A percentile compares a stretch with the other conserved stretches of the same genome.
phyloP scores from a whole-genome alignment of 2,113 vertebrate species.

The Toxotes jaculatrix region DNA sequence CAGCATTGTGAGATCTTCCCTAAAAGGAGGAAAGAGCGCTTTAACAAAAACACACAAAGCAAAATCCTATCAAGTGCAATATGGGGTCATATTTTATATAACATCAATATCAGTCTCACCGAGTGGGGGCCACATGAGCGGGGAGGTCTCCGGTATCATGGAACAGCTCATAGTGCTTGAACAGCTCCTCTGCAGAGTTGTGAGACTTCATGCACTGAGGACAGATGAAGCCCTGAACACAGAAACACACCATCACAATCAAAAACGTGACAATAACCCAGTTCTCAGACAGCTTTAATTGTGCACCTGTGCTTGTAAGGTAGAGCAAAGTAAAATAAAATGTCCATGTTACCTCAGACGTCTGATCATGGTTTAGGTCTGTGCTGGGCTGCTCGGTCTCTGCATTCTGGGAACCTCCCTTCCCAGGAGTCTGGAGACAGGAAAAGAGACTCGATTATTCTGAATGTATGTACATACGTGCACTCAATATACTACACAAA shows the following conservation, averaged over 20 bases:
- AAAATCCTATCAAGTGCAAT: neutral
- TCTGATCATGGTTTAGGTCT: constrained; percentile 92
- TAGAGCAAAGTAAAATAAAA: neutral
- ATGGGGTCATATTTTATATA: neutral
- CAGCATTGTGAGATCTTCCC: constrained; percentile 92
- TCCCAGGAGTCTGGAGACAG: constrained; percentile 92
- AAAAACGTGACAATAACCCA: neutral
- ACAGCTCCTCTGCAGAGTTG: constrained; percentile 97
- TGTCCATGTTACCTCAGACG: constrained; percentile 90
- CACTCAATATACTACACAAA: too few species aligned
- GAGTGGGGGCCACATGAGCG: constrained; percentile 86
- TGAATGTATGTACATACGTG: neutral
- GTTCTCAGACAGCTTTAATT: neutral
- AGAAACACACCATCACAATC: constrained; percentile 12
- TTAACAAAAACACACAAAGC: neutral
- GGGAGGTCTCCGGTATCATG: constrained; percentile 92
- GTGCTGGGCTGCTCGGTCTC: constrained; percentile 93
- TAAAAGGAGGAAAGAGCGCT: constrained; percentile 63
- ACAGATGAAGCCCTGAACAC: constrained; percentile 96
- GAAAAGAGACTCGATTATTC: neutral
- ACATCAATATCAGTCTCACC: constrained; percentile 79
- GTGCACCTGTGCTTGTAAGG: neutral
- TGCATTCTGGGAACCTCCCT: constrained; percentile 94
- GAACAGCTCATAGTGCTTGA: constrained; percentile 96
- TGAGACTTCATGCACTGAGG: constrained; percentile 99